Base-by-base conservation (phyloP, 2,797 vertebrate genomes). In the Austrolebias charrua region DNA sequence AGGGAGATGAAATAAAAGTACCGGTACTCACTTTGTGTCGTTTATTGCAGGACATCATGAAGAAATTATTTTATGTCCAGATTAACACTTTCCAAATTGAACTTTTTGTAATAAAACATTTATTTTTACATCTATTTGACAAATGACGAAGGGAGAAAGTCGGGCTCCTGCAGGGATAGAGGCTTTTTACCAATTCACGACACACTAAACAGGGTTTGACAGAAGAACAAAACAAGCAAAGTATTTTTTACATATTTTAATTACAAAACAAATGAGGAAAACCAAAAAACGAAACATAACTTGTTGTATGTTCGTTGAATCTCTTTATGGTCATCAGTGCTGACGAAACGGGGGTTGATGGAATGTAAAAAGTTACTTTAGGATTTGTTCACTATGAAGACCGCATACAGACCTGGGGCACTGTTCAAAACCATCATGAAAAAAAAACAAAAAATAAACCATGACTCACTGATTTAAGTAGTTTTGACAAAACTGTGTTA, bases 201-300 rank as follows among this genome's bases (percentile, higher is more conserved):
- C 9, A n/a, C 14, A 44, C 4, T 10, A 40, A 40, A n/a, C 24
- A 15, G 15, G 29, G 24, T 24, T 19, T 14, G 16, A 57, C 11
- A 55, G n/a, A 70, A 63, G 4, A 29, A 66, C 24, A 11, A 40
- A 71, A 55, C 54, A 67, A 54, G 55, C 2, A 65, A 2, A 51
- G 44, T 38, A 33, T 60, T 7, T 53, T 89, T 19, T 61, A 60
- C 8, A 70, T 5, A 63, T 72, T 92, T 94, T 93, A 92, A 91
- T 93, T 82, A 86, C 63, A 93, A 40, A 40, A 40, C 38, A 92
- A 92, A 81, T 35, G 47, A 74, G 86, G 72, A 73, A 76, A 78
- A 75, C 66, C 72, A 76, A 52, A 76, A 60, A 68, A 65, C 13
- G 63, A 44, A 57, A 35, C 38, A 29, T n/a, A 6, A 10, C 62